A percentile compares a stretch with the other conserved stretches of the same genome.
These are phyloP conservation scores for Rhadinocentrus ornatus DNA, from an alignment of 2,797 vertebrate species.

Conservation along the genomic window DNA sequence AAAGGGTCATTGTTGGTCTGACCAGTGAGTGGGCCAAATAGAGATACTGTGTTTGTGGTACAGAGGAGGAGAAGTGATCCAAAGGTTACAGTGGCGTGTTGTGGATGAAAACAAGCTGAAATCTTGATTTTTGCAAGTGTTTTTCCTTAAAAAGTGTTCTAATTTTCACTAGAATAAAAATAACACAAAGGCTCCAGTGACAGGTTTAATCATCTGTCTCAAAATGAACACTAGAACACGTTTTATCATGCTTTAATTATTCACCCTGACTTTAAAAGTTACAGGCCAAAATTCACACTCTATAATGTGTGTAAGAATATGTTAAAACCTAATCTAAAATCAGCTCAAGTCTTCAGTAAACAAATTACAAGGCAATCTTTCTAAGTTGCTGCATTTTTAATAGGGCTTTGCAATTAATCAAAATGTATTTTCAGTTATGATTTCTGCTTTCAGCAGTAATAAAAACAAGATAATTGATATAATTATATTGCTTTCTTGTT, in stretches of 20 bases:
- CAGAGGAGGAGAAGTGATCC: constrained; percentile 42
- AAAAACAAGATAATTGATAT: not conserved
- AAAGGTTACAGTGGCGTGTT: constrained; percentile 37
- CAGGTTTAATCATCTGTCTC: not conserved
- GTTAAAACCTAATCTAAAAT: constrained; percentile 8
- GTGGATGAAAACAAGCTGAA: constrained; percentile 29
- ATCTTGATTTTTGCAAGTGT: not conserved
- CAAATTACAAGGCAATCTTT: not conserved
- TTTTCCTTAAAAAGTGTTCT: not conserved
- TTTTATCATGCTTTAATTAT: not conserved
- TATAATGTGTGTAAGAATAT: not conserved
- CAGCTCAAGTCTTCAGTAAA: not conserved
- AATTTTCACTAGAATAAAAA: not conserved
- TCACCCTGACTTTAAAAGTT: not conserved
- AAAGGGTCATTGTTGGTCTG: constrained; percentile 77
- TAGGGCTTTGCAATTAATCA: not conserved
- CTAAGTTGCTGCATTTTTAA: not conserved
- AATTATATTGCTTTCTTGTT: not conserved
- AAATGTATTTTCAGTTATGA: not conserved
- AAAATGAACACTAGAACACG: not conserved
- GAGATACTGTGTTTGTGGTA: constrained; percentile 67
- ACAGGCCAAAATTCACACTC: not conserved
- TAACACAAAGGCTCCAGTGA: not conserved
- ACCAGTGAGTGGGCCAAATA: constrained; percentile 64
- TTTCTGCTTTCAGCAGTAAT: not conserved